phyloP scores from a whole-genome alignment of 2,797 vertebrate genomes.

The Epinephelus coioides region DNA sequence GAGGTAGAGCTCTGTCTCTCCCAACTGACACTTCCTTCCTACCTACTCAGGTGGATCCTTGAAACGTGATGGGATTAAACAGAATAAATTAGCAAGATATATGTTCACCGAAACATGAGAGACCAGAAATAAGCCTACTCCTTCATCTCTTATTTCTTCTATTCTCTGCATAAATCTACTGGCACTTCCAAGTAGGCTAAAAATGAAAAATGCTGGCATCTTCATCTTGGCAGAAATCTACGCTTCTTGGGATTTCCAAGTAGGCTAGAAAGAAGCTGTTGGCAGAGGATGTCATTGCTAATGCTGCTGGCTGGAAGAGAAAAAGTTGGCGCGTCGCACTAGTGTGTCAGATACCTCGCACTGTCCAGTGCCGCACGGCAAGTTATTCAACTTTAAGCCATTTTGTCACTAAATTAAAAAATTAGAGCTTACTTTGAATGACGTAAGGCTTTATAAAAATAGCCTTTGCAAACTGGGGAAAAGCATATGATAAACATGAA shows the following conservation, averaged over 20 bases:
- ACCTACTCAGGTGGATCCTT: conserved; percentile 66
- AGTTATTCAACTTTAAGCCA: conserved; percentile 66
- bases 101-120: conserved; percentile 33
- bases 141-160: conserved; percentile 54
- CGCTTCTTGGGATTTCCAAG: conserved; percentile 81
- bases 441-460: conserved; percentile 46
- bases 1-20: conserved; percentile 59
- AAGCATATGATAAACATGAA: conserved; percentile 43
- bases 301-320: conserved; percentile 75
- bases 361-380: conserved; percentile 54
- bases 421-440: conserved; percentile 44
- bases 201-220: conserved; percentile 78
- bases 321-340: conserved; percentile 69
- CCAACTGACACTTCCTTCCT: conserved; percentile 77
- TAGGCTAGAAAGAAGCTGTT: conserved; percentile 80
- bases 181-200: conserved; percentile 72
- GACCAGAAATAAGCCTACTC: conserved; percentile 45
- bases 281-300: conserved; percentile 78
- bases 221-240: conserved; percentile 71
- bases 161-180: conserved; percentile 65
- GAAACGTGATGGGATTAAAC: conserved; percentile 55
- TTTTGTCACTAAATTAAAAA: conserved; percentile 58
- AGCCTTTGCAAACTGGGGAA: conserved; percentile 40
- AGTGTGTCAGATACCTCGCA: conserved; percentile 71
- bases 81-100: conserved; percentile 51